Base-by-base conservation (phyloP, 2,113 vertebrate species). In the Tympanuchus pallidicinctus region DNA sequence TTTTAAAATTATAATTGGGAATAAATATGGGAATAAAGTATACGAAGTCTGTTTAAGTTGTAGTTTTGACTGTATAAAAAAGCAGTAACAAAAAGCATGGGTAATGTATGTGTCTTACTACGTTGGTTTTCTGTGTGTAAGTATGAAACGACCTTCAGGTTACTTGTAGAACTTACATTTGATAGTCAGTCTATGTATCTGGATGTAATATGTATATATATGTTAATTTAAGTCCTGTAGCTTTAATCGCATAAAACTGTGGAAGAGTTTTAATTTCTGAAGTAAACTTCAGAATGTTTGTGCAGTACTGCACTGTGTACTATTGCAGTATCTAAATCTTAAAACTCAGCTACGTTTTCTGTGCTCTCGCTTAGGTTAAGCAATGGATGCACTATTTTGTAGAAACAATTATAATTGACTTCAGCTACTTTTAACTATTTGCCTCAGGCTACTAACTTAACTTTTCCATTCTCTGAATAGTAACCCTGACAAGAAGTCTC, bases 161-260 rank as follows among this genome's bases (percentile, higher is more conserved):
- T 64, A 11, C 36, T 67, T 63, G 72, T 19, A 72, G 79, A 28
- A 25, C 21, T 66, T 60, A 25, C 19, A 11, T 69, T 57, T 1
- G 1, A 13, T 27, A 10, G 13, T 42, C 45, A 25, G 32, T 36
- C 47, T 45, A 32, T 69, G 34, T 48, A 17, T 16, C n/a, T 59
- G 43, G 27, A 43, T 65, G 14, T 64, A 64, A 13, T 34, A 22
- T 1, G 0, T n/a, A 9, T 1, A 1, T 18, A 2, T 20, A 21
- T 9, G 17, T 30, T 34, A 40, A 27, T 50, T 82, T 42, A 75
- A 43, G 28, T 59, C 7, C 30, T 57, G 34, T 48, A 40, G 38
- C 30, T 6, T 25, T 50, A 19, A 20, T 57, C 34, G 16, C 42
- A 28, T 56, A 18, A 64, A 91, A 81, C 15, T 3, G 8, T 38